Percentiles rank a stretch among this genome's conserved stretches.
phyloP scores from a whole-genome alignment of 1,140 invertebrate species.

The Aphelenchoides fujianensis region DNA sequence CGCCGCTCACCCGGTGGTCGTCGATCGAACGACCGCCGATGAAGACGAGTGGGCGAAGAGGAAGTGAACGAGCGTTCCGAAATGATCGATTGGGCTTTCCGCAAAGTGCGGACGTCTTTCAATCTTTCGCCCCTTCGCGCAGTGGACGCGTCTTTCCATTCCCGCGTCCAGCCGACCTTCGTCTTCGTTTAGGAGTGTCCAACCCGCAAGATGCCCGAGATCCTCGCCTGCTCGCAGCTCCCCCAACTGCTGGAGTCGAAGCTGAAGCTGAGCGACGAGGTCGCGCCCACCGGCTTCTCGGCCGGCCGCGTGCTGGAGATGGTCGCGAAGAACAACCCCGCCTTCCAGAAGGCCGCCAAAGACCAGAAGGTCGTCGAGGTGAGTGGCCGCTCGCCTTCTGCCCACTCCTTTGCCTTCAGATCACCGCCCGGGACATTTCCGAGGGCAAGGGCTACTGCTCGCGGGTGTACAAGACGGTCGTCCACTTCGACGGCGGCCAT shows the following conservation, averaged over 20 bases:
- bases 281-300: background rate
- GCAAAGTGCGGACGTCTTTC: too few species aligned
- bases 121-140: too few species aligned
- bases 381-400: too few species aligned
- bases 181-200: too few species aligned
- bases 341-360: background rate
- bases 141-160: too few species aligned
- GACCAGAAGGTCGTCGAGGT: background rate
- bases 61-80: too few species aligned
- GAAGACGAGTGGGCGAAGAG: too few species aligned
- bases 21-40: too few species aligned
- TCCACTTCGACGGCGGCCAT: background rate
- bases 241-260: background rate
- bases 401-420: too few species aligned
- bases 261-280: background rate
- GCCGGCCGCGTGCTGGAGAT: background rate
- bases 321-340: background rate
- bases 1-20: too few species aligned
- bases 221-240: background rate
- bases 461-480: slow-evolving; percentile 1
- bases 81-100: too few species aligned
- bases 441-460: slow-evolving; percentile 18
- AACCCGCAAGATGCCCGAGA: background rate
- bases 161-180: too few species aligned
- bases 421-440: background rate